Conservation (phyloP, 2,888 invertebrate genomes). For the Trypoxylon attenuatum region DNA sequence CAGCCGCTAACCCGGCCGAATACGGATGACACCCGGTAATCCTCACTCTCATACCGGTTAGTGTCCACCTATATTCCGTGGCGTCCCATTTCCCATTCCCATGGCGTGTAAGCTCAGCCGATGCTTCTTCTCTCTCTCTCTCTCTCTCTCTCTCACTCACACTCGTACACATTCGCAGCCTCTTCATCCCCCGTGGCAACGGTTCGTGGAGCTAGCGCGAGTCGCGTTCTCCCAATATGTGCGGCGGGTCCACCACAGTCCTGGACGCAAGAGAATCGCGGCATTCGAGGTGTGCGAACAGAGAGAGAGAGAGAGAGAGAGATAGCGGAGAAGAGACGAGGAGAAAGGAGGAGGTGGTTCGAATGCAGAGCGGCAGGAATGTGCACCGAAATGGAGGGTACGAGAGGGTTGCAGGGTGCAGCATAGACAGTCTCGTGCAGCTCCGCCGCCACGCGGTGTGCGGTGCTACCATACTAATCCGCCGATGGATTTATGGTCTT, state of each 20-base stretch:
- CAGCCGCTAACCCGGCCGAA: conserved; percentile 72
- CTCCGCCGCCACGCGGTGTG: conserved; percentile 56
- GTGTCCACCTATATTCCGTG: conserved; percentile 66
- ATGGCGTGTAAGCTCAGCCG: conserved; percentile 49
- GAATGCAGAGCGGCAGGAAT: neutral
- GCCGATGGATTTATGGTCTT: conserved; percentile 80
- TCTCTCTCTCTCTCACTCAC: conserved; percentile 27
- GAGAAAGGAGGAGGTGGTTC: conserved; percentile 19
- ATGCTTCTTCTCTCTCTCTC: conserved; percentile 30
- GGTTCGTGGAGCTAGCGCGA: too few relatives aligned
- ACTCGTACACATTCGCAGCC: conserved; percentile 8
- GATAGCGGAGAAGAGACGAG: conserved; percentile 21
- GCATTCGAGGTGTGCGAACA: conserved; percentile 12
- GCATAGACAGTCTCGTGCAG: conserved; percentile 40
- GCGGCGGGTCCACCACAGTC: conserved; percentile 23
- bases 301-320: conserved; percentile 13
- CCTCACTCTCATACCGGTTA: conserved; percentile 71
- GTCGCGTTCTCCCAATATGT: neutral
- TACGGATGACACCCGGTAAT: conserved; percentile 71
- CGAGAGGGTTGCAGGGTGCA: conserved; percentile 39
- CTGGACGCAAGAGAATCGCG: neutral
- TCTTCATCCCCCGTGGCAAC: conserved; percentile 1
- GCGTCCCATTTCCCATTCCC: conserved; percentile 63
- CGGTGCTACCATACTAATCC: conserved; percentile 74
- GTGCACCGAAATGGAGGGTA: neutral